These are phyloP conservation scores for Hypomecis atomaria DNA, from an alignment of 2,888 invertebrate genomes.

Conservation along the genomic window DNA sequence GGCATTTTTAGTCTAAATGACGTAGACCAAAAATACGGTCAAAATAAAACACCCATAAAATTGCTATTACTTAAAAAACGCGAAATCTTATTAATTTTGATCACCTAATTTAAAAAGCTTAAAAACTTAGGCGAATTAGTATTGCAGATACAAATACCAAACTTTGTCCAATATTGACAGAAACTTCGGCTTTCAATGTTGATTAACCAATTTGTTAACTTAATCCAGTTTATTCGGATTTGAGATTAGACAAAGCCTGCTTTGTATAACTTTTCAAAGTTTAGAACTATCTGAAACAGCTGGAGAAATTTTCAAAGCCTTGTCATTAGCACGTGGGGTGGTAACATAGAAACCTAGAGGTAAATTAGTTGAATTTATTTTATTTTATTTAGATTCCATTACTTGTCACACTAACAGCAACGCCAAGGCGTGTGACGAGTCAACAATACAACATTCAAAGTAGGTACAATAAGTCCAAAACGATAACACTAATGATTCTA, in stretches of 20 bases:
- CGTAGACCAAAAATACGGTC: background rate
- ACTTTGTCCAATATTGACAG: constrained; percentile 28
- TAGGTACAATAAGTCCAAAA: too few relatives aligned
- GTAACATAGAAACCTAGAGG: background rate
- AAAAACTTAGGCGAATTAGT: constrained; percentile 17
- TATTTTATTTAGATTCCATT: too few relatives aligned
- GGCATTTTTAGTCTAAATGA: too few relatives aligned
- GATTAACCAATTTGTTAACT: constrained; percentile 24
- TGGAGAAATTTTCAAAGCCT: constrained; percentile 20
- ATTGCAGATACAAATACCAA: constrained; percentile 23
- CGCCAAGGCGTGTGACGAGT: too few relatives aligned
- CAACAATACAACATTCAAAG: too few relatives aligned
- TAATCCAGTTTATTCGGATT: constrained; percentile 23
- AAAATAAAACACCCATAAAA: background rate
- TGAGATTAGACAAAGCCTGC: constrained; percentile 25
- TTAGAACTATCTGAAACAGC: constrained; percentile 18
- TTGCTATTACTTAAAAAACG: constrained; percentile 1
- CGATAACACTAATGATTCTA: too few relatives aligned
- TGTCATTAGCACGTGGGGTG: background rate
- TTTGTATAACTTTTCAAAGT: constrained; percentile 17
- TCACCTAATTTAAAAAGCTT: constrained; percentile 13
- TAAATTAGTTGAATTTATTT: too few relatives aligned
- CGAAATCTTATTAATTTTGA: background rate
- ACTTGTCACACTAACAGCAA: too few relatives aligned
- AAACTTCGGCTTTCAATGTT: constrained; percentile 28